phyloP scores from a whole-genome alignment of 1,140 invertebrate species.

The Ceratoteleas bidentatus region DNA sequence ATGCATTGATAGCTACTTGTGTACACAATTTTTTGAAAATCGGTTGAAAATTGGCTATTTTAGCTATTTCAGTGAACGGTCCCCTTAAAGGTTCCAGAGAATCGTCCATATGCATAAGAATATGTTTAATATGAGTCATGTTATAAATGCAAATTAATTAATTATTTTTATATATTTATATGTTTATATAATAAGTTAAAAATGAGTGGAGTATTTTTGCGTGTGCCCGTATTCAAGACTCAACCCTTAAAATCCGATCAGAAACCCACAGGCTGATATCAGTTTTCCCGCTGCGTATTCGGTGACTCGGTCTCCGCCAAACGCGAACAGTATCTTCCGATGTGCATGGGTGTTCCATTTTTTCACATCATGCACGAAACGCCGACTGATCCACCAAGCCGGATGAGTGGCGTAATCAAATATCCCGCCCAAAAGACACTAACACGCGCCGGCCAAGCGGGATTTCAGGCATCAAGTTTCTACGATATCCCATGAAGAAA shows the following conservation, averaged over 20 bases:
- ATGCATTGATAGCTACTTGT: too few relatives aligned
- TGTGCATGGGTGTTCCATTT: conserved; percentile 35
- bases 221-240: too few relatives aligned
- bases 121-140: too few relatives aligned
- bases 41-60: too few relatives aligned
- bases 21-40: too few relatives aligned
- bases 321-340: conserved; percentile 31
- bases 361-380: conserved; percentile 40
- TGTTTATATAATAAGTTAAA: too few relatives aligned
- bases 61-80: too few relatives aligned
- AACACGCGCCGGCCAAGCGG: conserved; percentile 26
- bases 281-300: conserved; percentile 24
- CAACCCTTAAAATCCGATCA: conserved; percentile 14
- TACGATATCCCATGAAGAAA: conserved; percentile 6
- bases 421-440: conserved; percentile 48
- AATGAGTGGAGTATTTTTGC: too few relatives aligned
- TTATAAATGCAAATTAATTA: too few relatives aligned
- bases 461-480: conserved; percentile 29
- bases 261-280: conserved; percentile 29
- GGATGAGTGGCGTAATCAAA: conserved; percentile 53
- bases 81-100: too few relatives aligned
- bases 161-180: too few relatives aligned
- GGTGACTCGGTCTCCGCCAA: conserved; percentile 45
- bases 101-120: too few relatives aligned
- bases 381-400: conserved; percentile 29